A percentile compares a stretch with the other conserved stretches of the same genome.
phyloP scores from a whole-genome alignment of 53 echinoderm and acorn worm genomes.

The Echinarachnius parma region DNA sequence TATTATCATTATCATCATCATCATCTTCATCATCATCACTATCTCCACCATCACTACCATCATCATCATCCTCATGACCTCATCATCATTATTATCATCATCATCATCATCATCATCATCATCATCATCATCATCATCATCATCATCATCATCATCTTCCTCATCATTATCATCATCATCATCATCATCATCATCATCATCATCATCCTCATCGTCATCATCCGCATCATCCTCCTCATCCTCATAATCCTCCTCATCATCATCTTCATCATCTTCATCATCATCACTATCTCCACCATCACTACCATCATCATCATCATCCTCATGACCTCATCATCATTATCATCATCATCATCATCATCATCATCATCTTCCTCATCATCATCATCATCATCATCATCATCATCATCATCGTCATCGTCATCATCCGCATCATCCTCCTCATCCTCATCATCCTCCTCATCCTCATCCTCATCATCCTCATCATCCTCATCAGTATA shows the following conservation, averaged over 20 bases:
- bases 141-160: no score
- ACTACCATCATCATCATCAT: neutral
- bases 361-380: neutral
- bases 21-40: no score
- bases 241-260: neutral
- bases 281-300: neutral
- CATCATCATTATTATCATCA: no score
- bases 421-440: neutral
- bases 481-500: neutral
- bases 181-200: neutral
- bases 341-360: neutral
- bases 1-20: no score
- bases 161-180: no score
- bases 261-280: neutral
- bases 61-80: no score
- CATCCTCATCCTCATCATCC: neutral
- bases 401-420: neutral
- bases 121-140: no score
- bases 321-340: neutral
- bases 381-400: neutral
- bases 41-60: no score
- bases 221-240: neutral
- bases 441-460: neutral
- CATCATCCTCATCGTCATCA: neutral
- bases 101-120: no score